A percentile compares a stretch with the other conserved stretches of the same genome.
Evolutionary conservation across 2,113 vertebrate genomes (phyloP).

Genomic region (Urocynchramus pylzowi): DNA sequence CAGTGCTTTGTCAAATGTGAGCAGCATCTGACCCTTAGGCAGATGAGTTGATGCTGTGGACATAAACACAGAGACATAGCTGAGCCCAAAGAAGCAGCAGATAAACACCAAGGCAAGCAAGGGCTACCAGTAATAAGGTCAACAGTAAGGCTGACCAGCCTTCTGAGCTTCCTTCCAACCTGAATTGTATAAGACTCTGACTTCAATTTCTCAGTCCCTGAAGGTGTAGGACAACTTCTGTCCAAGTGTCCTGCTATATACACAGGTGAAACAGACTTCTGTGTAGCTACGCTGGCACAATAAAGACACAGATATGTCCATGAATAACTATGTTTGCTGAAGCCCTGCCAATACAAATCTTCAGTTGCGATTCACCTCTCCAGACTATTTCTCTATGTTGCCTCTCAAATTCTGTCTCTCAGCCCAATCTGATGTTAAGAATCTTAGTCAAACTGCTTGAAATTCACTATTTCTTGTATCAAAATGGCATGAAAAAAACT

Average conservation of each 20-base stretch:
- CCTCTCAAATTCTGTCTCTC: background rate
- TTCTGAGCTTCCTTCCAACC: background rate
- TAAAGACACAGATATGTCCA: background rate
- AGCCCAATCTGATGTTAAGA: background rate
- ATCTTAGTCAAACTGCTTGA: background rate
- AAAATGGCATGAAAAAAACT: background rate
- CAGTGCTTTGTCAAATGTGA: background rate
- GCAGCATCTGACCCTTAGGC: background rate
- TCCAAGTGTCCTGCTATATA: background rate
- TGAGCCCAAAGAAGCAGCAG: background rate
- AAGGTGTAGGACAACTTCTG: background rate
- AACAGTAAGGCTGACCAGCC: background rate
- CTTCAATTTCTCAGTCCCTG: background rate
- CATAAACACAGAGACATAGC: background rate
- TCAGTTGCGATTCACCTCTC: background rate
- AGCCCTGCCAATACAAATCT: background rate
- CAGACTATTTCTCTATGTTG: background rate
- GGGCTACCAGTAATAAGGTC: background rate
- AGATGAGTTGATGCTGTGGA: background rate
- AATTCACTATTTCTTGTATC: background rate
- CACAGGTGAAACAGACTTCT: background rate
- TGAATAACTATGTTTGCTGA: background rate
- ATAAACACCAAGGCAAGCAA: background rate
- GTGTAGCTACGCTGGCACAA: rapidly evolving
- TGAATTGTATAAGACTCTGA: background rate